phyloP scores from a whole-genome alignment of 1,140 invertebrate species.

The Neuroterus valhalla region DNA sequence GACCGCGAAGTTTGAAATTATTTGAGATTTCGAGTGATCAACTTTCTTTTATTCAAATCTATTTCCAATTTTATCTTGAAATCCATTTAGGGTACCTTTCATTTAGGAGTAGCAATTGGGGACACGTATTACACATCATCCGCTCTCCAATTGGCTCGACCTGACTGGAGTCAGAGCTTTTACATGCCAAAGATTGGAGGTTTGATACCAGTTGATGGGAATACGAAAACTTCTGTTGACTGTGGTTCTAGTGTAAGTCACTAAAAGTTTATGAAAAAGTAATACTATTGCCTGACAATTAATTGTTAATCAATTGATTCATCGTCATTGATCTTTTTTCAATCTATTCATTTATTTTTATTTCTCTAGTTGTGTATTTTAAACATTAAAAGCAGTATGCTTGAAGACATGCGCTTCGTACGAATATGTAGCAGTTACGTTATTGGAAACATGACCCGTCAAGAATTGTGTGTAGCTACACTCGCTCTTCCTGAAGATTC shows the following conservation, averaged over 20 bases:
- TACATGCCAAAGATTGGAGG: constrained; percentile 79
- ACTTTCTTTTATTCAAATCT: constrained; percentile 1
- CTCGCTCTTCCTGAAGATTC: constrained; percentile 72
- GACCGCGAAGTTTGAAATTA: too few relatives aligned
- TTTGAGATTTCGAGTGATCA: constrained; percentile 24
- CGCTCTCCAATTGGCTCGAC: constrained; percentile 75
- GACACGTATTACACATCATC: constrained; percentile 73
- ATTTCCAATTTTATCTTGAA: constrained; percentile 29
- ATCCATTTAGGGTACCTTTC: constrained; percentile 75
- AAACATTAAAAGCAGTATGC: constrained; percentile 74
- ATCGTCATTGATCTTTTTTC: constrained; percentile 41
- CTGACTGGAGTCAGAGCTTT: constrained; percentile 77
- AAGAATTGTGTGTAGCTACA: constrained; percentile 73
- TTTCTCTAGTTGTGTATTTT: constrained; percentile 70
- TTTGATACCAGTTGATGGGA: constrained; percentile 76
- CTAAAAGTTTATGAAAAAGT: background rate
- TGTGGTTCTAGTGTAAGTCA: constrained; percentile 70
- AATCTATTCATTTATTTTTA: constrained; percentile 37
- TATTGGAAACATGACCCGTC: constrained; percentile 75
- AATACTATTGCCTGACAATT: constrained; percentile 25
- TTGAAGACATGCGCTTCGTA: constrained; percentile 76
- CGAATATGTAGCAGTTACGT: constrained; percentile 76
- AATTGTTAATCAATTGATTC: constrained; percentile 14
- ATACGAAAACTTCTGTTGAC: constrained; percentile 73
- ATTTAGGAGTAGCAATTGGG: constrained; percentile 75